These are phyloP conservation scores for Habropoda laboriosa DNA, from an alignment of 1,140 invertebrate genomes.

Conservation along the genomic window DNA sequence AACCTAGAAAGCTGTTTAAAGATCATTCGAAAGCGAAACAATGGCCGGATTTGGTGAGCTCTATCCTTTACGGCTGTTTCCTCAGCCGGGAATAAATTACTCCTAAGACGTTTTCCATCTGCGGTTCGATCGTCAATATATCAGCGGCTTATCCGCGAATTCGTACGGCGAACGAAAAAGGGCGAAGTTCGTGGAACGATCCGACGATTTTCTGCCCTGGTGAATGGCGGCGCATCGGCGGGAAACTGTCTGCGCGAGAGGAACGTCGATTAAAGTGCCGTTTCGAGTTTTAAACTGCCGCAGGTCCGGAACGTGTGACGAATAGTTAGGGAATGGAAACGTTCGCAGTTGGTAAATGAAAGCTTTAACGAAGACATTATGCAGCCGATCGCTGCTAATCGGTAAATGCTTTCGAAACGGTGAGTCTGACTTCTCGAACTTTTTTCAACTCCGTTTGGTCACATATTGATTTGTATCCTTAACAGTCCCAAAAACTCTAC, in stretches of 20 bases:
- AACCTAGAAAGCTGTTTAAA: neutral
- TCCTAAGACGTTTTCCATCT: conserved; percentile 12
- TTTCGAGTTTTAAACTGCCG: conserved; percentile 24
- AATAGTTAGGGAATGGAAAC: conserved; percentile 1
- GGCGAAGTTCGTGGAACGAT: conserved; percentile 2
- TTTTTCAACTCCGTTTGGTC: neutral
- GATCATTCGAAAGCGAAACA: conserved; percentile 9
- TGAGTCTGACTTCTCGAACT: neutral
- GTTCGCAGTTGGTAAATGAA: neutral
- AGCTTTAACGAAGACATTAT: conserved; percentile 57
- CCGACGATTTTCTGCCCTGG: conserved; percentile 16
- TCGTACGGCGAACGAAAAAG: neutral
- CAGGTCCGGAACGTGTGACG: neutral
- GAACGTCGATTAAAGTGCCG: conserved; percentile 8
- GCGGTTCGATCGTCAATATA: conserved; percentile 22
- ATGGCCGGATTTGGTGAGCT: conserved; percentile 2
- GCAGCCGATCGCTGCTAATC: conserved; percentile 53
- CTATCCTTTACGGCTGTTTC: neutral
- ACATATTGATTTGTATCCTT: neutral
- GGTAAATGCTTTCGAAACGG: conserved; percentile 49
- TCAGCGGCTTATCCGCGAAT: conserved; percentile 18
- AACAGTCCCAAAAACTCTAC: too few species aligned
- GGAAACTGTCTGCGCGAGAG: conserved; percentile 4
- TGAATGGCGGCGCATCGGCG: neutral
- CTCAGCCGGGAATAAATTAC: conserved; percentile 12